phyloP scores from a whole-genome alignment of 2,888 invertebrate genomes.

The Nomada flava region DNA sequence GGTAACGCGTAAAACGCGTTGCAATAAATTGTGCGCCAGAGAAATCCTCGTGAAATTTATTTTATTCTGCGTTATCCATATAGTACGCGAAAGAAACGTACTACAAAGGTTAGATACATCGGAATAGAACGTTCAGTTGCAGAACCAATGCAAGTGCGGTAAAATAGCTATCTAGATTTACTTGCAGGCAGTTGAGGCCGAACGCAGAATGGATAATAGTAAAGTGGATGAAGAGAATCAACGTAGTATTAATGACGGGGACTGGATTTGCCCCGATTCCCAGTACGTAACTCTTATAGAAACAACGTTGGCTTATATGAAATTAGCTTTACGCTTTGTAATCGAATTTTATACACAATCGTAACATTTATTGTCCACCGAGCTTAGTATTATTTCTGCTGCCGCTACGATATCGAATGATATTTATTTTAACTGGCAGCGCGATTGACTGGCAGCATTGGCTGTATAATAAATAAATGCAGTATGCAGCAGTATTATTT shows the following conservation, averaged over 20 bases:
- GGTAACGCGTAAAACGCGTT: conserved; percentile 21
- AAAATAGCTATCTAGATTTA: conserved; percentile 13
- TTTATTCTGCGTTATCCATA: background rate
- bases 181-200: conserved; percentile 10
- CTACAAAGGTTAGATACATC: conserved; percentile 46
- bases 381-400: background rate
- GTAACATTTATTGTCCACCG: background rate
- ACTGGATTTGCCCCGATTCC: conserved; percentile 82
- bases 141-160: conserved; percentile 23
- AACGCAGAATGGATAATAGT: conserved; percentile 76
- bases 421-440: background rate
- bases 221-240: conserved; percentile 81
- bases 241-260: conserved; percentile 81
- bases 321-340: conserved; percentile 8
- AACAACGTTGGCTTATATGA: background rate
- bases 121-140: background rate
- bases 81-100: conserved; percentile 14
- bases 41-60: background rate
- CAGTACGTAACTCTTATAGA: conserved; percentile 75
- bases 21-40: background rate
- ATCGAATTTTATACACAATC: background rate
- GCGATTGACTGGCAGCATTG: too few relatives aligned
- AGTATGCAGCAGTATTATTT: background rate
- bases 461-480: background rate
- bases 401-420: background rate